Conservation (phyloP, 2,113 vertebrate species). For the Numenius arquata region DNA sequence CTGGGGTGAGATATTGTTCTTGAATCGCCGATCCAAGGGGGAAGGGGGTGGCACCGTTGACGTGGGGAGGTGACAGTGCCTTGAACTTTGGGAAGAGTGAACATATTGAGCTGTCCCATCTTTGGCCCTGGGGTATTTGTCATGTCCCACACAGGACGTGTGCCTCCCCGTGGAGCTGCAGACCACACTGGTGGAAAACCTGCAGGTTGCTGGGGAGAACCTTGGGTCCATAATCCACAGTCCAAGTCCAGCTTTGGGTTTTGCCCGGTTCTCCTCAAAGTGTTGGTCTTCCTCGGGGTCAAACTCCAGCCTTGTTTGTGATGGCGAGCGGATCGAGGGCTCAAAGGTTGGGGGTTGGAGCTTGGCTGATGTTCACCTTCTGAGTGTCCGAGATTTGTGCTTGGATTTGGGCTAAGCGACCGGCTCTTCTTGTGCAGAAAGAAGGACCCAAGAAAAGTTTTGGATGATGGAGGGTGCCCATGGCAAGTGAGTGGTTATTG, state of each 20-base stretch:
- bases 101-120: rapidly evolving
- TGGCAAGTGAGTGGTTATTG: rapidly evolving
- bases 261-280: not conserved
- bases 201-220: not conserved
- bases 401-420: not conserved
- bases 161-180: rapidly evolving
- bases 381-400: rapidly evolving
- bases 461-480: rapidly evolving
- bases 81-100: not conserved
- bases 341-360: not conserved
- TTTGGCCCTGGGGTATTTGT: not conserved
- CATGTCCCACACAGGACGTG: rapidly evolving
- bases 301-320: not conserved
- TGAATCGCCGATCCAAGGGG: not conserved
- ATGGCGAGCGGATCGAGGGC: not conserved
- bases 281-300: not conserved
- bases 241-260: not conserved
- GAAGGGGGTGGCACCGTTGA: not conserved
- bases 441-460: not conserved
- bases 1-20: not conserved
- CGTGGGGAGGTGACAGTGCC: not conserved
- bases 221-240: not conserved
- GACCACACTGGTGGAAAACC: not conserved
- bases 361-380: not conserved
- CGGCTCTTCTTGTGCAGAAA: not conserved